Conservation (phyloP, 2,797 vertebrate species). For the Agapornis canus region DNA sequence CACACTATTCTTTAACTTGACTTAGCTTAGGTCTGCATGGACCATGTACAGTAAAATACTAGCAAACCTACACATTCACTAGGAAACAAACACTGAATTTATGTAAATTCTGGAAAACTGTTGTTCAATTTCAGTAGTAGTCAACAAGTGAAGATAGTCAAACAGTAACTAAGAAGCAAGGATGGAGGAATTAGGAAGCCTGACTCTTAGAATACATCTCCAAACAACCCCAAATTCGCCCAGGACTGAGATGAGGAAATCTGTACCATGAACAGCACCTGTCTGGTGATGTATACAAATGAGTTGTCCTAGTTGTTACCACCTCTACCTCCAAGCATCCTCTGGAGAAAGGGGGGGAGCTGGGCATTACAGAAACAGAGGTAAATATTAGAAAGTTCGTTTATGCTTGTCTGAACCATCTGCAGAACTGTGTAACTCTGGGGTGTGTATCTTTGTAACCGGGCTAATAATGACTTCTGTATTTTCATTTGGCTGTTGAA, state of each 20-base stretch:
- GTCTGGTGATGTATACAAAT: background rate
- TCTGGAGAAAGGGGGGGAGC: background rate
- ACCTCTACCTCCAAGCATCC: no score
- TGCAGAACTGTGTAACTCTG: fast-evolving
- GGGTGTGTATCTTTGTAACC: background rate
- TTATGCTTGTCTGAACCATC: background rate
- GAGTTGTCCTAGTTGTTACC: background rate
- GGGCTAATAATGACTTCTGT: background rate
- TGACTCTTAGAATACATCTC: background rate
- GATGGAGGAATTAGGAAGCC: background rate
- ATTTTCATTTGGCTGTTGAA: background rate
- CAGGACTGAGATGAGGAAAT: background rate
- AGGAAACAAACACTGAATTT: background rate
- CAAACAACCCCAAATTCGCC: background rate
- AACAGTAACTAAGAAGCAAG: background rate
- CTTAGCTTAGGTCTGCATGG: background rate
- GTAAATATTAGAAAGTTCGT: background rate
- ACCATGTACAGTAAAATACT: background rate
- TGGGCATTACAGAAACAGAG: background rate
- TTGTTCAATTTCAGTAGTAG: background rate
- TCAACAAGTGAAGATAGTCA: background rate
- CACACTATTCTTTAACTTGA: background rate
- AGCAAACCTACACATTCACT: background rate
- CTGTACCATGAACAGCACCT: fast-evolving
- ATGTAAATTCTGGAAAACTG: background rate